Conservation (phyloP, 1,140 invertebrate species). For the Drosophila gunungcola region DNA sequence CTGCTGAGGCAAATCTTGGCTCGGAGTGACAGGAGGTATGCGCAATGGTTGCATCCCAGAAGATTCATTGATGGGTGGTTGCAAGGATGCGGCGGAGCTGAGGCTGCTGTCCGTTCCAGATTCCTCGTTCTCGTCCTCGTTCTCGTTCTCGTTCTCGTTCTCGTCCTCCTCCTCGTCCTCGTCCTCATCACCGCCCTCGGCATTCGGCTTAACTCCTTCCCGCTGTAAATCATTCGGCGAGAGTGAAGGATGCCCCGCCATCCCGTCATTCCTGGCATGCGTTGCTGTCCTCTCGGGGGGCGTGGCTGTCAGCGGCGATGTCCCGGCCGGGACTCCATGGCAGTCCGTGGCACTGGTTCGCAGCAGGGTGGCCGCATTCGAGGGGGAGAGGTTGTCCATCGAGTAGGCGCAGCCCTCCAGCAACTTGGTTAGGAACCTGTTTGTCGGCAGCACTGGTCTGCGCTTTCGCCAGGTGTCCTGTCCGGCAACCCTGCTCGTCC, state of each 20-base stretch:
- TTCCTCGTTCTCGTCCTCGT: conserved; percentile 5
- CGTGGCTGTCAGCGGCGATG: conserved; percentile 9
- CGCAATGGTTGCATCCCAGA: neutral
- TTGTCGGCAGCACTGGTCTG: conserved; percentile 58
- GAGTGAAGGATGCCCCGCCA: conserved; percentile 46
- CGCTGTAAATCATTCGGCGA: conserved; percentile 55
- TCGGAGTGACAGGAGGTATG: conserved; percentile 10
- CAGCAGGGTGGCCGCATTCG: conserved; percentile 53
- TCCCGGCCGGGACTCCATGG: conserved; percentile 16
- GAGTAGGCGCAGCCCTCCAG: conserved; percentile 82
- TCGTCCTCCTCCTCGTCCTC: neutral
- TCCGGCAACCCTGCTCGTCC: conserved; percentile 1
- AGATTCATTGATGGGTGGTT: conserved; percentile 14
- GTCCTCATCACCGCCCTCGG: conserved; percentile 11
- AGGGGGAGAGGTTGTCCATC: conserved; percentile 79
- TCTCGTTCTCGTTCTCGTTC: no score
- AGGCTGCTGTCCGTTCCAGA: conserved; percentile 33
- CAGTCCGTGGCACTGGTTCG: conserved; percentile 24
- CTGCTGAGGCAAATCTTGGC: conserved; percentile 4
- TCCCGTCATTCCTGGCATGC: conserved; percentile 18
- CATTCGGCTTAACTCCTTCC: conserved; percentile 13
- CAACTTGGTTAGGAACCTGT: conserved; percentile 85
- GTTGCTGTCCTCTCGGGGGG: conserved; percentile 15
- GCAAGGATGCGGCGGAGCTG: conserved; percentile 1
- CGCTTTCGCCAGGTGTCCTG: conserved; percentile 64